Percentiles rank a stretch among this genome's conserved stretches.
Conservation (phyloP, 2,113 vertebrate species). For the Gracilinanus agilis region DNA sequence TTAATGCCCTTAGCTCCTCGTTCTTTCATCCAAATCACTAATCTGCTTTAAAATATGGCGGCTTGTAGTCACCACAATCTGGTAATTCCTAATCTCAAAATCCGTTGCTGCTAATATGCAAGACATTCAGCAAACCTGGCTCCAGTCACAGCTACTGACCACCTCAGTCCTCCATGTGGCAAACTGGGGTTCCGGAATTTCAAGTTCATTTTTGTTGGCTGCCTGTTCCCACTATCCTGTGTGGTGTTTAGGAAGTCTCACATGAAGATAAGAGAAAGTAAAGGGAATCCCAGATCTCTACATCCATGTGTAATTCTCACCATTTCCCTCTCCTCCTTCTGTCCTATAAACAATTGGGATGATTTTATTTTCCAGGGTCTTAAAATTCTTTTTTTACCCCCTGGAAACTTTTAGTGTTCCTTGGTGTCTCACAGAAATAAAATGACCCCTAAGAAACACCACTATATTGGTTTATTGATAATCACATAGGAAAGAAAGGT, state of each 20-base stretch:
- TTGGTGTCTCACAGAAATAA: neutral
- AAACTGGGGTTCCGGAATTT: neutral
- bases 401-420: neutral
- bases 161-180: too few relatives aligned
- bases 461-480: neutral
- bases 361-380: neutral
- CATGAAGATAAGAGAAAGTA: neutral
- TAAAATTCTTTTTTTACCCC: neutral
- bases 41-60: too few relatives aligned
- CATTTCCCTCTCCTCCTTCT: neutral
- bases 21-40: too few relatives aligned
- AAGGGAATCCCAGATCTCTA: neutral
- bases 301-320: neutral
- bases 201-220: neutral
- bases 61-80: too few relatives aligned
- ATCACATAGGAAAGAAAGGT: slow-evolving; percentile 9
- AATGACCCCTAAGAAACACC: neutral
- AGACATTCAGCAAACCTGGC: too few relatives aligned
- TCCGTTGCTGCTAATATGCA: too few relatives aligned
- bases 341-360: neutral
- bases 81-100: too few relatives aligned
- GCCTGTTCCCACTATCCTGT: neutral
- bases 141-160: too few relatives aligned
- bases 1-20: too few relatives aligned
- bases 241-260: neutral